Conservation (phyloP, 2,888 invertebrate species). For the Polydrusus pterygomalis region DNA sequence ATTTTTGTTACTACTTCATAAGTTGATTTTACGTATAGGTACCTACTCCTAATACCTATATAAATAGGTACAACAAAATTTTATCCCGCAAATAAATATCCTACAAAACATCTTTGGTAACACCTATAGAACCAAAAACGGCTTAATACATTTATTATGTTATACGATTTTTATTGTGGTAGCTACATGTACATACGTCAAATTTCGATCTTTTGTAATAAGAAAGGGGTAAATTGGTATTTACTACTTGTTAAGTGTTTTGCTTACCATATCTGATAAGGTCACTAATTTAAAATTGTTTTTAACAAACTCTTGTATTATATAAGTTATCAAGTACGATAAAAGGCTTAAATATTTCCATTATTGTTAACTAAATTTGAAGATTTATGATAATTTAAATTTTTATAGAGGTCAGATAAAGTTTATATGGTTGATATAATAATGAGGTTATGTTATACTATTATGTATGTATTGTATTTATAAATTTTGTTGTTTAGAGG, state of each 20-base stretch:
- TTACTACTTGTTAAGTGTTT: background rate
- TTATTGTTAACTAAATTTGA: conserved; percentile 6
- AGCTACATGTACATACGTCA: too few relatives aligned
- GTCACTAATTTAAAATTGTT: conserved; percentile 8
- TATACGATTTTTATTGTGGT: too few relatives aligned
- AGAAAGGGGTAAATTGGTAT: background rate
- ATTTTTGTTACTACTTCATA: too few relatives aligned
- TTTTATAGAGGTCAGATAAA: conserved; percentile 11
- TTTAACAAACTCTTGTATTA: conserved; percentile 1
- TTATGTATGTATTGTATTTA: background rate
- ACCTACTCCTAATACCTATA: too few relatives aligned
- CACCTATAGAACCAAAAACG: too few relatives aligned
- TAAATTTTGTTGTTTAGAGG: conserved; percentile 8
- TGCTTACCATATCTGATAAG: background rate
- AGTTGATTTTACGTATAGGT: too few relatives aligned
- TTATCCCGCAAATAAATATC: too few relatives aligned
- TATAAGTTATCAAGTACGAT: conserved; percentile 5
- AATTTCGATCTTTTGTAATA: too few relatives aligned
- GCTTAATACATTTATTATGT: too few relatives aligned
- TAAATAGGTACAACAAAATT: too few relatives aligned
- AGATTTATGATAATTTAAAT: conserved; percentile 21
- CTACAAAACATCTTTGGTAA: too few relatives aligned
- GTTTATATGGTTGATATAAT: background rate
- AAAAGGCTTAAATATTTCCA: background rate
- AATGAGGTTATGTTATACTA: background rate